phyloP scores from a whole-genome alignment of 64 coral and sea anemone species.

The Porites australiensis region DNA sequence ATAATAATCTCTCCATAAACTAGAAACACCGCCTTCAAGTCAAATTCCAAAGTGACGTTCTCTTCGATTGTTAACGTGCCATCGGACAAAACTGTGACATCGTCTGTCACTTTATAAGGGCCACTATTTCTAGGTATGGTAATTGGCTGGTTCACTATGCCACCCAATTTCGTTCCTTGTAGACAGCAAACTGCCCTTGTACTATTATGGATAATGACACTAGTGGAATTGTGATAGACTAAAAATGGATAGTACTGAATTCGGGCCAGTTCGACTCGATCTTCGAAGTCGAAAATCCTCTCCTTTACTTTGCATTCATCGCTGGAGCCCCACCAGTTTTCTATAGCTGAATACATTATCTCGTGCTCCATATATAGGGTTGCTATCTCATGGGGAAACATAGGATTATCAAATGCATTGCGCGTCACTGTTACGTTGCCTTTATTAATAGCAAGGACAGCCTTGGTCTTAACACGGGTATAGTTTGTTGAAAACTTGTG shows the following conservation, averaged over 20 bases:
- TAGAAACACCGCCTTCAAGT: conserved; percentile 45
- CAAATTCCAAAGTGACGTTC: conserved; percentile 77
- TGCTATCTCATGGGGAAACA: conserved; percentile 51
- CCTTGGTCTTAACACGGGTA: conserved; percentile 45
- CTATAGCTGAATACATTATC: conserved; percentile 23
- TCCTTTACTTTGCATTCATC: conserved; percentile 67
- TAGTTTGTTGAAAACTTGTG: conserved; percentile 38
- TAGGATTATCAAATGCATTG: conserved; percentile 62
- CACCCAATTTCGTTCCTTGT: conserved; percentile 42
- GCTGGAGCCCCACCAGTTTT: conserved; percentile 84
- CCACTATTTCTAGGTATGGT: background rate
- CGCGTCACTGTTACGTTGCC: conserved; percentile 62
- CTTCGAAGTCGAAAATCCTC: conserved; percentile 70
- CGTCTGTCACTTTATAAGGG: conserved; percentile 64
- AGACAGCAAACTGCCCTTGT: conserved; percentile 61
- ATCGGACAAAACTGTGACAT: conserved; percentile 64
- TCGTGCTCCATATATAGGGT: conserved; percentile 54
- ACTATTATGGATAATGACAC: conserved; percentile 3
- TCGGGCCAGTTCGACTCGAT: conserved; percentile 73
- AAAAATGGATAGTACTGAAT: conserved; percentile 69
- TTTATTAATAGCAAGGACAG: conserved; percentile 62
- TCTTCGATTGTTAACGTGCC: conserved; percentile 51
- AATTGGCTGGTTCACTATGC: conserved; percentile 40
- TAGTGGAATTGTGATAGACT: conserved; percentile 2
- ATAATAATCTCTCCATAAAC: conserved; percentile 74